Conservation (phyloP, 2,888 invertebrate species). For the Teleiodes luculella region DNA sequence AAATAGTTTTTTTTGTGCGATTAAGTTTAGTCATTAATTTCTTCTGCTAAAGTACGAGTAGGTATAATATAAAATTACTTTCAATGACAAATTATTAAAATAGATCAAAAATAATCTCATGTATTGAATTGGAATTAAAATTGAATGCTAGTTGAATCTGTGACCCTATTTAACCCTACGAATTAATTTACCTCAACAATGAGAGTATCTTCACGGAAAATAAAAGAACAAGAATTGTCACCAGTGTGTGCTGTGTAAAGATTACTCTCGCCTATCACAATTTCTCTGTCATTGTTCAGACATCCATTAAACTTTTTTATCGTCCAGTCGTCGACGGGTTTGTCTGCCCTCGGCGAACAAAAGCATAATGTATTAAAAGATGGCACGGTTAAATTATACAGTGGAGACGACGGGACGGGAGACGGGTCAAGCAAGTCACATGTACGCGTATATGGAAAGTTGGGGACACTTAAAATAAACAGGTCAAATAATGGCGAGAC, state of each 20-base stretch:
- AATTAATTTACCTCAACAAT: too few species aligned
- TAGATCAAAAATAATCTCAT: slow-evolving; percentile 54
- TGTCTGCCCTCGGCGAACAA: slow-evolving; percentile 61
- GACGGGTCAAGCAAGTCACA: slow-evolving; percentile 53
- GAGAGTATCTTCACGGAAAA: slow-evolving; percentile 50
- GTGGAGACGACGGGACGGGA: slow-evolving; percentile 54
- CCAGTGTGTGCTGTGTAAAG: slow-evolving; percentile 62
- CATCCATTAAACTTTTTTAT: slow-evolving; percentile 64
- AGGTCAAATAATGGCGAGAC: slow-evolving; percentile 19
- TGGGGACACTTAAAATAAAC: slow-evolving; percentile 26
- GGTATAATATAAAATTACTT: too few species aligned
- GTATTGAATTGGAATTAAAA: slow-evolving; percentile 52
- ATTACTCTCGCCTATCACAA: slow-evolving; percentile 77
- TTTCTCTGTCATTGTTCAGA: slow-evolving; percentile 69
- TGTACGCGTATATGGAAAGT: slow-evolving; percentile 42
- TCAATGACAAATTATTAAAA: too few species aligned
- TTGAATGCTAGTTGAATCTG: slow-evolving; percentile 34
- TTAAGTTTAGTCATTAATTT: too few species aligned
- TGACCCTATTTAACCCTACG: slow-evolving; percentile 67
- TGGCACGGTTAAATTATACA: slow-evolving; percentile 60
- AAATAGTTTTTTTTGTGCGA: too few species aligned
- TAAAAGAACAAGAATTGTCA: slow-evolving; percentile 60
- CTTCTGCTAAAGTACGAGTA: too few species aligned
- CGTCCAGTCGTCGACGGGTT: slow-evolving; percentile 64
- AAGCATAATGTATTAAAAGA: slow-evolving; percentile 65